These are phyloP conservation scores for Branchellion lobata DNA, from an alignment of 2,888 invertebrate species.

Conservation along the genomic window DNA sequence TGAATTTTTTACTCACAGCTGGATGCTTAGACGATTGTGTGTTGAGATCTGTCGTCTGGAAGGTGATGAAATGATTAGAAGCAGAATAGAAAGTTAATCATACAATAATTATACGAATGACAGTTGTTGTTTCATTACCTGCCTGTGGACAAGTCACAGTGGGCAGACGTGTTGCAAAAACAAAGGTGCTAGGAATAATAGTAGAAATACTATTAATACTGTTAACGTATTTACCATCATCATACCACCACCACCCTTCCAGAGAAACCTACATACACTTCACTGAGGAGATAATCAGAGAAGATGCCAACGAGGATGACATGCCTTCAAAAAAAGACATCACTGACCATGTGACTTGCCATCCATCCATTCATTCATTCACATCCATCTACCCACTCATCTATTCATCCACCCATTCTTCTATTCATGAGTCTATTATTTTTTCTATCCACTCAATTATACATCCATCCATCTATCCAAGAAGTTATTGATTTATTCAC, in stretches of 20 bases:
- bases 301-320: not conserved
- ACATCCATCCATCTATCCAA: too few species aligned
- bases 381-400: not conserved
- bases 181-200: conserved; percentile 73
- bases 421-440: too few species aligned
- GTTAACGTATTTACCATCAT: too few species aligned
- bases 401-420: too few species aligned
- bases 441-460: not conserved
- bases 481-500: too few species aligned
- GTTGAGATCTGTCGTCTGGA: conserved; percentile 81
- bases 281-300: not conserved
- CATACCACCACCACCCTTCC: not conserved
- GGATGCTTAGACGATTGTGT: conserved; percentile 84
- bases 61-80: conserved; percentile 58
- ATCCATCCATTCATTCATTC: too few species aligned
- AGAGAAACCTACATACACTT: not conserved
- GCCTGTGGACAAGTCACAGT: conserved; percentile 71
- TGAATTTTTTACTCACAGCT: conserved; percentile 41
- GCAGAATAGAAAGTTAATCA: not conserved
- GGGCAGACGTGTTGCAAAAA: conserved; percentile 72
- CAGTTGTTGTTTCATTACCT: conserved; percentile 79
- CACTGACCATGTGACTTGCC: too few species aligned
- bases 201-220: too few species aligned
- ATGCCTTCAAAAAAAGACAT: too few species aligned
- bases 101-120: conserved; percentile 33